Conservation (phyloP, 2,113 vertebrate genomes). For the Actinemys pallida region DNA sequence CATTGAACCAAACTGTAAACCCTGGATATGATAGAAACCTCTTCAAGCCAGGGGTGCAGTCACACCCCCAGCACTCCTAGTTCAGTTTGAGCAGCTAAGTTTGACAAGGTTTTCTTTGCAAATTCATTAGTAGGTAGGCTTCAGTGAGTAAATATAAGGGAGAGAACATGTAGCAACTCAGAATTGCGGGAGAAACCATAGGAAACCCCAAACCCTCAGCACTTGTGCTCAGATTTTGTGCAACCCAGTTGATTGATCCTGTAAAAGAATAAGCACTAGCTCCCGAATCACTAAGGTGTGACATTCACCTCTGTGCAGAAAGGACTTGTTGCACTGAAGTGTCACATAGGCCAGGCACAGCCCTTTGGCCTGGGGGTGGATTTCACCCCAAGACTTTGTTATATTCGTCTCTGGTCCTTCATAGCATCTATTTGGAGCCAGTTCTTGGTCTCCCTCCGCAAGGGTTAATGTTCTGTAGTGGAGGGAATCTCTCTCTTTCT, state of each 20-base stretch:
- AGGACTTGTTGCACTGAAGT: background rate
- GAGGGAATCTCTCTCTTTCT: background rate
- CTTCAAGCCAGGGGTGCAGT: no score
- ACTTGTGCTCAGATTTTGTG: background rate
- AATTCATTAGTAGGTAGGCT: background rate
- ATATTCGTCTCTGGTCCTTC: background rate
- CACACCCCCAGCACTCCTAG: no score
- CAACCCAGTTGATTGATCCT: no score
- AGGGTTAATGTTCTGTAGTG: slow-evolving; percentile 54
- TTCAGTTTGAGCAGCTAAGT: no score
- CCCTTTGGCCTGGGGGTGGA: rapidly evolving
- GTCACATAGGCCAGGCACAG: background rate
- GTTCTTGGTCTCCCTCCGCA: rapidly evolving
- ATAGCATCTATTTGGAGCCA: no score
- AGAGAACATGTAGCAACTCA: background rate
- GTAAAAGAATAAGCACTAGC: background rate
- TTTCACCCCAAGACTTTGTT: background rate
- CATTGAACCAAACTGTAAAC: no score
- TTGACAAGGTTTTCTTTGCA: background rate
- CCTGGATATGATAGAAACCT: no score
- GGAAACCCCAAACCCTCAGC: background rate
- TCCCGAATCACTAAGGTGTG: background rate
- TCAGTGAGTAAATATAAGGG: background rate
- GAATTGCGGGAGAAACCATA: background rate
- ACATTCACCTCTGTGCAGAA: background rate